phyloP scores from a whole-genome alignment of 2,113 vertebrate species.

The Urocolius indicus region DNA sequence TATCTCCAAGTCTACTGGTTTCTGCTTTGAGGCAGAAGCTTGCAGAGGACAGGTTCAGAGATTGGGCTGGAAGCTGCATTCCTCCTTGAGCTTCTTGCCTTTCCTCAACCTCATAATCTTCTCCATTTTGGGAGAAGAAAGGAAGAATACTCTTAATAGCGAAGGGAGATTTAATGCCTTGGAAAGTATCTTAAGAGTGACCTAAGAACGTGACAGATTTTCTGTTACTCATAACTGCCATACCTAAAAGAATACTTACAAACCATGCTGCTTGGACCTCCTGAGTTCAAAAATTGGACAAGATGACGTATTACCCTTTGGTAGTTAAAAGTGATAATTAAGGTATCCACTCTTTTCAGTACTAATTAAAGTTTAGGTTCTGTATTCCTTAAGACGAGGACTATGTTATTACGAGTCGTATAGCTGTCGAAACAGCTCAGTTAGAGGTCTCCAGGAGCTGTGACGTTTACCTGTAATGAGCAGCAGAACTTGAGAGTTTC shows the following conservation, averaged over 20 bases:
- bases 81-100: neutral
- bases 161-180: neutral
- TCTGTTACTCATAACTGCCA: neutral
- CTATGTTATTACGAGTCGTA: accelerated
- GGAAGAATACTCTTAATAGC: neutral
- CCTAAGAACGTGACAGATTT: neutral
- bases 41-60: neutral
- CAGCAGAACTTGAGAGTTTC: neutral
- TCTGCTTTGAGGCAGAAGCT: neutral
- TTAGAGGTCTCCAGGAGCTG: neutral
- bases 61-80: neutral
- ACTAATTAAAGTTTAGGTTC: neutral
- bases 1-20: neutral
- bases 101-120: neutral
- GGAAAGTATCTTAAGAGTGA: neutral
- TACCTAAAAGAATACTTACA: neutral
- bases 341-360: neutral
- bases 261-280: neutral
- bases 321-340: neutral
- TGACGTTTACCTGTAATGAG: neutral
- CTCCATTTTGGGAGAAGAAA: neutral
- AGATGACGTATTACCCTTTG: neutral
- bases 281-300: neutral
- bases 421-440: neutral
- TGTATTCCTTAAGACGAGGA: neutral